Base-by-base conservation (phyloP, 2,113 vertebrate genomes). In the Salminus brasiliensis region DNA sequence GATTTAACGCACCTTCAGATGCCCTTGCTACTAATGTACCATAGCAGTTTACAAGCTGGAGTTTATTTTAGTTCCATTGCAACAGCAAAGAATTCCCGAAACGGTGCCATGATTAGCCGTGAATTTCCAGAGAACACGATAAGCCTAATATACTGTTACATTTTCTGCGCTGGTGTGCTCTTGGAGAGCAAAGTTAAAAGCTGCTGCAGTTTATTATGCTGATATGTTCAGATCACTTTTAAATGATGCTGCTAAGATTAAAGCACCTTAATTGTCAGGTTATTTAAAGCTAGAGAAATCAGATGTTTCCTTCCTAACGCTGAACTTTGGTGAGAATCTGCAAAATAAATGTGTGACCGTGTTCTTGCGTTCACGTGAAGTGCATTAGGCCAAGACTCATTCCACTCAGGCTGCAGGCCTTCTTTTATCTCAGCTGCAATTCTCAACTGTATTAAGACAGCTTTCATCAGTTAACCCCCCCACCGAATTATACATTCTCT, bases 401-500 rank as follows among this genome's bases (percentile, higher is more conserved):
- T 86, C 59, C 16, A 69, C 76, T 60, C 59, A 16, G 63, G 57
- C 23, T 21, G 5, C 45, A 83, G 23, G 47, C 79, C 59, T 57
- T 72, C 82, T 85, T 80, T 84, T 67, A 81, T 47, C 65, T 85
- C 70, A 72, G 73, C 80, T 43, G 21, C 65, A 79, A 84, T 86
- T 81, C 83, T 85, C 84, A 53, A 21, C 86, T 80, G 29, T 83
- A 89, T 89, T 89, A 86, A 84, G 86, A 80, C 63, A 75, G 84
- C 86, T 90, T 90, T 91, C 90, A 84, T 92, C 90, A 89, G 83
- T 86, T 84, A 80, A 73, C n/a, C 29, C 72, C 71, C 72, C 13
- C 57, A 23, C 71, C 67, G 76, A 84, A 90, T 93, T 91, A 85
- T 72, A 79, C 84, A 92, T 90, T 91, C 89, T 82, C 85, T 92